Base-by-base conservation (phyloP, 2,888 invertebrate genomes). In the Callinectes sapidus region DNA sequence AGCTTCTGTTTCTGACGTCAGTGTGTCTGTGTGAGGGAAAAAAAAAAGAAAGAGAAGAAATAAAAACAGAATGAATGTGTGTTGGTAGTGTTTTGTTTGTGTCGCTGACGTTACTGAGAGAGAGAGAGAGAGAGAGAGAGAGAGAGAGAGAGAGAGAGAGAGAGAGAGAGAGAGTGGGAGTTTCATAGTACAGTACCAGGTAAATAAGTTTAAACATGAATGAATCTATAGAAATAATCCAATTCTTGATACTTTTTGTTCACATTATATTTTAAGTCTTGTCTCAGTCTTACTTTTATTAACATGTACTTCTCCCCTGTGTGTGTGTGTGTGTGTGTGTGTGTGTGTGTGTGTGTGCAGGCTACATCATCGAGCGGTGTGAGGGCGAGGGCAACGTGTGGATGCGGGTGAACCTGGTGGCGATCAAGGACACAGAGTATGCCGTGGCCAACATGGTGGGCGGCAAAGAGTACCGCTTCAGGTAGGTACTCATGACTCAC, bases 371-470 rank as follows among this genome's bases (percentile, higher is more conserved):
- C 95, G 98, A 98, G 96, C 96, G 97, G 87, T 96, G 97, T 92
- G 96, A 96, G 92, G 93, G 93, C 23, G 94, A 92, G 39, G 98
- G 98, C n/a, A 97, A 97, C 0, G 97, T 97, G 2, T 98, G 98
- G 98, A 97, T 98, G 54, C 97, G 97, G 94, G 97, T 98, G 14
- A 97, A 97, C 16, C 97, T 98, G 14, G 96, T 97, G 32, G 96
- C 97, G 5, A 97, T 98, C 48, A 96, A 96, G 61, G 97, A 97
- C 77, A 97, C 97, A 48, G 98, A 98, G 96, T 96, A 98, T 61
- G 97, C 97, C 87, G 96, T 98, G 81, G 97, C 97, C 95, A 98
- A 98, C 35, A 96, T 98, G 71, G 98, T 98, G 95, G 98, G 98
- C 0, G 98, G 98, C 92, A 97, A 98, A 97, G 97, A 97, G 90